These are phyloP conservation scores for Drosophila varians DNA, from an alignment of 1,140 invertebrate species.

Conservation along the genomic window DNA sequence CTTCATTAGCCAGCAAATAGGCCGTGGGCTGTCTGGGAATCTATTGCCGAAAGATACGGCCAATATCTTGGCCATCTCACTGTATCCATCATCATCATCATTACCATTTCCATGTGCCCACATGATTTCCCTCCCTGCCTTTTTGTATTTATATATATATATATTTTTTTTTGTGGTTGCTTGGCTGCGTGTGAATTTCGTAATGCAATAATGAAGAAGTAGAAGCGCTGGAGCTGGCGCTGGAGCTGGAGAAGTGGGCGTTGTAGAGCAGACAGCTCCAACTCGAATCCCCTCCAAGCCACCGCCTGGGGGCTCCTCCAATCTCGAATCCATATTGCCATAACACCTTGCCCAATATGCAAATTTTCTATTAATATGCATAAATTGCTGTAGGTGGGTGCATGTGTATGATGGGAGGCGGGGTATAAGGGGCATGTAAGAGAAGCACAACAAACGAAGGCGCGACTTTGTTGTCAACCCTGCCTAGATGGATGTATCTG, in stretches of 20 bases:
- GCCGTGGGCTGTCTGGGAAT: conserved; percentile 43
- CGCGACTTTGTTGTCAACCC: conserved; percentile 55
- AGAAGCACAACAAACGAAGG: conserved; percentile 38
- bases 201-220: conserved; percentile 44
- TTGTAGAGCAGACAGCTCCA: conserved; percentile 21
- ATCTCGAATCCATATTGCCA: conserved; percentile 23
- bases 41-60: conserved; percentile 19
- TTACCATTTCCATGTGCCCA: conserved; percentile 29
- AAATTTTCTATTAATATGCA: conserved; percentile 77
- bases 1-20: conserved; percentile 44
- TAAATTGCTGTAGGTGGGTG: conserved; percentile 57
- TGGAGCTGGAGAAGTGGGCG: conserved; percentile 26
- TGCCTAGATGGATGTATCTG: background rate
- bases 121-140: conserved; percentile 18
- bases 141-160: background rate
- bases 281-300: background rate
- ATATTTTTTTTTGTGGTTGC: conserved; percentile 6
- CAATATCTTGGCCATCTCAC: conserved; percentile 6
- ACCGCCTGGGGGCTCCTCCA: too few species aligned
- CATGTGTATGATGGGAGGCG: too few species aligned
- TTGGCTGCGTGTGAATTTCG: conserved; percentile 56
- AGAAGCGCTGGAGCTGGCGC: conserved; percentile 3
- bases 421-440: conserved; percentile 1
- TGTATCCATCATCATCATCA: conserved; percentile 28
- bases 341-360: conserved; percentile 74